Base-by-base conservation (phyloP, 2,797 vertebrate genomes). In the Myotis vivesi region DNA sequence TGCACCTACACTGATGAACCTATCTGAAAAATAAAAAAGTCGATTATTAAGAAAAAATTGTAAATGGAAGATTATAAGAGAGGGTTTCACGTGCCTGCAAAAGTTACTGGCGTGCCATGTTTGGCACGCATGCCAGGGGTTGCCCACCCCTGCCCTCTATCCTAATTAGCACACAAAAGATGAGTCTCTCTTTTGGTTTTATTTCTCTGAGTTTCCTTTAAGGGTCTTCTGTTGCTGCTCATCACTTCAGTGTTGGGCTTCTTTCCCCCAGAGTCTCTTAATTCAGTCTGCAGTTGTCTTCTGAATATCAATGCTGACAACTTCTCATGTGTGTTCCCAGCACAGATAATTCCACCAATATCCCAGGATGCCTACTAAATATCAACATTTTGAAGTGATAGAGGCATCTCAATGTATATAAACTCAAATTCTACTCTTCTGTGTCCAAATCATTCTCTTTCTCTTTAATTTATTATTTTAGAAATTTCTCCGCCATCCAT, bases 151-250 rank as follows among this genome's bases (percentile, higher is more conserved):
- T 41, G 41, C 22, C 38, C 57, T 73, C 36, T 19, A 66, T 9
- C 38, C 28, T 59, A 25, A 59, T 95, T 49, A 85, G 53, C 68
- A 72, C 22, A 51, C 53, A 85, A 55, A 77, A 80, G 69, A 57
- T 68, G 9, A 82, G 38, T 19, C 8, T 55, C 36, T 88, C 36
- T 25, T 76, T 62, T 94, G 53, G 55, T 62, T 68, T 77, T 84
- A n/a, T 91, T 33, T 66, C 28, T 94, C 38, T 85, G 46, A 91
- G 66, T 77, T 80, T 77, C 33, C 46, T 91, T 77, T n/a, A 38
- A 68, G 64, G 9, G 23, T 71, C 53, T 64, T 79, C 36, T 71
- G 16, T 23, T 77, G 17, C 28, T 82, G 13, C n/a, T 79, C 15
- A 72, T 89, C 25, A 12, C 19, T 82, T 86, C 81, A 82, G 62